Evolutionary conservation across 1,140 invertebrate genomes (phyloP), one percentile per base, ranked within the genome.

Genomic region (Caenorhabditis brenneri): DNA sequence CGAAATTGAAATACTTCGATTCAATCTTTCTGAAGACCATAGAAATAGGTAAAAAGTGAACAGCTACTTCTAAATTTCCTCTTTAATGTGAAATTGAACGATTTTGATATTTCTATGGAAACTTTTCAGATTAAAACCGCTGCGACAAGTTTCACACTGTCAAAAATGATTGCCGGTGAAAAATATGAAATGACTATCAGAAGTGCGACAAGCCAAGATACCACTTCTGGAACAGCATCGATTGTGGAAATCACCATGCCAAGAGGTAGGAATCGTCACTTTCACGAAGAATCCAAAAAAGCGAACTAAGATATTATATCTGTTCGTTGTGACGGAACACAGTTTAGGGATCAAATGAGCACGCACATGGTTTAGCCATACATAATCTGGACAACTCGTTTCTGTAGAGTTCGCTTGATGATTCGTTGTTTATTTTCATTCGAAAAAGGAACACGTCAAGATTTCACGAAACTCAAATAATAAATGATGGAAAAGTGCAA

Each of bases 211-310:
- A 86, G 69, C 27, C 74, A 84, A 27, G 84, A 87, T 19, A 69
- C 82, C 9, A 80, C 87, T 15, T 91, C 89, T 4, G 55, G 60
- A 15, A 89, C 89, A n/a, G 89, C 89, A 16, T 90, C 89, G 12
- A 90, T 90, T 79, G 89, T 91, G 42, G 89, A 90, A 65, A 91
- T 90, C 58, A 85, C 84, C 15, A 84, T 91, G 81, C 89, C 89
- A 36, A 87, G 80, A 78, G 88, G 88, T 84, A 48, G 1, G 60
- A 15, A 46, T 12, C 1, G 10, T 46, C 16, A 12, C 16, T 46
- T 46, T 46, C n/a, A n/a, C n/a, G n/a, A n/a, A n/a, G n/a, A n/a
- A n/a, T n/a, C n/a, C n/a, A n/a, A n/a, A n/a, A n/a, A n/a, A n/a
- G n/a, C n/a, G n/a, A n/a, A n/a, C n/a, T n/a, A n/a, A n/a, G n/a